These are phyloP conservation scores for Ceuthmochares aereus DNA, from an alignment of 2,113 vertebrate genomes.

Conservation along the genomic window DNA sequence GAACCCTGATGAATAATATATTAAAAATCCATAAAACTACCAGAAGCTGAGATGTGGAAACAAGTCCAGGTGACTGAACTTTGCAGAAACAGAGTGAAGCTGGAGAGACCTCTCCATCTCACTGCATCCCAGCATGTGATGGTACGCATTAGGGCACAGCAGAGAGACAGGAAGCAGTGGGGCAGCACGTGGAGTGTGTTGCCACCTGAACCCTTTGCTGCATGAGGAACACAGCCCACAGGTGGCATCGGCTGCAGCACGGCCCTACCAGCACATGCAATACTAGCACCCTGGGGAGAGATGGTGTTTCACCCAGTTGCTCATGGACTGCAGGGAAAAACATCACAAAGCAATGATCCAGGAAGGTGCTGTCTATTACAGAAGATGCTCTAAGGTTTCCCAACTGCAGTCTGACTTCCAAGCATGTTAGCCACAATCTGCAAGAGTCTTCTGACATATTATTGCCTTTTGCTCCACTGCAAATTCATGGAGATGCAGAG, in stretches of 20 bases:
- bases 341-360: neutral
- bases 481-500: neutral
- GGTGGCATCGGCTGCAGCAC: neutral
- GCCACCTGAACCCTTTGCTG: neutral
- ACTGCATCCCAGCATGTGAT: accelerated
- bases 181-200: accelerated
- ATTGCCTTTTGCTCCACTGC: neutral
- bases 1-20: neutral
- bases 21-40: neutral
- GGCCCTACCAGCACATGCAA: neutral
- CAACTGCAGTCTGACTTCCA: neutral
- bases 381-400: neutral
- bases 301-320: neutral
- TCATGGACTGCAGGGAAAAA: neutral
- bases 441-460: neutral
- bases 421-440: neutral
- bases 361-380: neutral
- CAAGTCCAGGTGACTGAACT: neutral
- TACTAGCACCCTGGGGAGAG: neutral
- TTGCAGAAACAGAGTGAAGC: neutral
- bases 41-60: neutral
- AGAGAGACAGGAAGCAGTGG: neutral
- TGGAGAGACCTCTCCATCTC: neutral
- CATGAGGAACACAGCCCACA: accelerated
- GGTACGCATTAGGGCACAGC: neutral